These are phyloP conservation scores for Malurus splendens DNA, from an alignment of 2,797 vertebrate genomes.

Conservation along the genomic window DNA sequence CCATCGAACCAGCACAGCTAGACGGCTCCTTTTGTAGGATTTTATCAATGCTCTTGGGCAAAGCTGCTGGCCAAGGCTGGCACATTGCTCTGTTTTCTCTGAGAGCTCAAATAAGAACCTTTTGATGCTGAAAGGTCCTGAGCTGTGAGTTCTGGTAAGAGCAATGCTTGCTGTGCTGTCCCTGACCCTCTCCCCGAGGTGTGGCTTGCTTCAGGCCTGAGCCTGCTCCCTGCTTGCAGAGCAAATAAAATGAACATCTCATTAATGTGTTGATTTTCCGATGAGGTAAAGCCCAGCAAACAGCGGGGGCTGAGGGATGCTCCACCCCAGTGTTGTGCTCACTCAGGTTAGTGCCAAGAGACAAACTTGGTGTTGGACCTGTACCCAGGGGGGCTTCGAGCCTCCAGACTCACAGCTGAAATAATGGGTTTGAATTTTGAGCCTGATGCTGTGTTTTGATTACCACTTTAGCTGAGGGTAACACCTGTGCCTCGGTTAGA, in stretches of 20 bases:
- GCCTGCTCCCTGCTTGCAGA: neutral
- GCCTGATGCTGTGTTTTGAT: neutral
- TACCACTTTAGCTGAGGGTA: neutral
- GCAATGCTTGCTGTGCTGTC: neutral
- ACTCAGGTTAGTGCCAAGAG: neutral
- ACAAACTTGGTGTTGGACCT: neutral
- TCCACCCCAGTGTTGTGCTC: neutral
- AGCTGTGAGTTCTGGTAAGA: neutral
- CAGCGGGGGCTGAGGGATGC: rapidly evolving
- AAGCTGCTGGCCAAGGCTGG: neutral
- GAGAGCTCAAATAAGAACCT: neutral
- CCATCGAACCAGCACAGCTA: neutral
- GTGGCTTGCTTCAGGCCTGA: neutral
- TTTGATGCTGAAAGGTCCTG: neutral
- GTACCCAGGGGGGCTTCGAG: neutral
- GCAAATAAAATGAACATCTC: neutral
- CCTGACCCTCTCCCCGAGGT: rapidly evolving
- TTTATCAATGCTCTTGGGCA: neutral
- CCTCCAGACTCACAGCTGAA: neutral
- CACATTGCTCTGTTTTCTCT: neutral
- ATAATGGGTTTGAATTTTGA: neutral
- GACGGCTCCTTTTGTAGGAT: neutral
- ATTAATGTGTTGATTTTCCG: neutral
- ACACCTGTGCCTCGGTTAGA: neutral
- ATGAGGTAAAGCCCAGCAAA: neutral